Percentiles rank a stretch among this genome's conserved stretches.
Evolutionary conservation across 2,113 vertebrate species (phyloP).

Genomic region (Gallinago media): DNA sequence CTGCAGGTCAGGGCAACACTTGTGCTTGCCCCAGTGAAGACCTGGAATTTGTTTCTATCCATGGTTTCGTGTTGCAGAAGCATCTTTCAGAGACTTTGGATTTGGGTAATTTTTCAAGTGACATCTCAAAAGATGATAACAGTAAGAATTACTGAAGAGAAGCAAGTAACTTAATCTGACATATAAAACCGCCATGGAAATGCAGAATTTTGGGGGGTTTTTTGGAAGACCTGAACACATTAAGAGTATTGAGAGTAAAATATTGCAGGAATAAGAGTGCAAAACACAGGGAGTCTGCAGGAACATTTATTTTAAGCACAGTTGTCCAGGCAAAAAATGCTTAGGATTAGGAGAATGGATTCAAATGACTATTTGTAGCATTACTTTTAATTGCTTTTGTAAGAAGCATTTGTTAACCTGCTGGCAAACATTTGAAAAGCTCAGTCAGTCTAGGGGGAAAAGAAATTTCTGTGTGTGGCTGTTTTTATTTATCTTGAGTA

Average conservation of each 20-base stretch:
- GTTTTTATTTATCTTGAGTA: slow-evolving; percentile 48
- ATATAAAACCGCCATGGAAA: not conserved
- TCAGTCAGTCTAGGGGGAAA: not conserved
- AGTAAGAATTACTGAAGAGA: not conserved
- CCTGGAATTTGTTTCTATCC: not conserved
- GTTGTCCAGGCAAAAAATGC: not conserved
- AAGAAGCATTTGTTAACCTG: not conserved
- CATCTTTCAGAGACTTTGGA: not conserved
- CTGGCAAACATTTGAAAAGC: slow-evolving; percentile 34
- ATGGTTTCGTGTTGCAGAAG: not conserved
- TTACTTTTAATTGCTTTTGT: slow-evolving; percentile 20
- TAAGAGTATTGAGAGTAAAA: not conserved
- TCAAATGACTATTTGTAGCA: not conserved
- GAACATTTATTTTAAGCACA: not conserved
- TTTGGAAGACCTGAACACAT: not conserved
- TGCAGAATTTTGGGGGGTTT: not conserved
- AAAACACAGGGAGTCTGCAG: not conserved
- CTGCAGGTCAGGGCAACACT: fast-evolving
- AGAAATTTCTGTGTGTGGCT: slow-evolving; percentile 4
- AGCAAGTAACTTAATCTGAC: not conserved
- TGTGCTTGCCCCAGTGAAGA: not conserved
- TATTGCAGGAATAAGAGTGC: not conserved
- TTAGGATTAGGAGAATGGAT: not conserved
- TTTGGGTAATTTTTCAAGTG: not conserved
- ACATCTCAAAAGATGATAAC: not conserved